These are phyloP conservation scores for Gymnoscelis rufifasciata DNA, from an alignment of 2,888 invertebrate species.

Conservation along the genomic window DNA sequence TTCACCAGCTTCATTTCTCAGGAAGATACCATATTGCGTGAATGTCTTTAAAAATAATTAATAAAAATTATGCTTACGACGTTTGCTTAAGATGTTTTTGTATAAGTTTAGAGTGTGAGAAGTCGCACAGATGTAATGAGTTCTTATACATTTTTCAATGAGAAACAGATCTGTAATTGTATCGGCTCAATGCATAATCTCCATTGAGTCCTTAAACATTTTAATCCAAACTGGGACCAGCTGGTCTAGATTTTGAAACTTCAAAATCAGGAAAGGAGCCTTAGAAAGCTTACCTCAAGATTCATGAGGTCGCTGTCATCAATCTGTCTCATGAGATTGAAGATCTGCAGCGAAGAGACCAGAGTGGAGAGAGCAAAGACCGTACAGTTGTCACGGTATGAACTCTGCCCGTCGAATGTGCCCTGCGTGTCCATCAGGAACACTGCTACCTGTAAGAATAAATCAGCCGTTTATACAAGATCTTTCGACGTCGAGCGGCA, in stretches of 20 bases:
- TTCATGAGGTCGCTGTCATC: conserved; percentile 96
- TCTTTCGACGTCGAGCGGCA: not conserved
- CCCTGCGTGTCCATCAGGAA: conserved; percentile 93
- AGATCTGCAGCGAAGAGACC: conserved; percentile 94
- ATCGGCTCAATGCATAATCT: too few relatives aligned
- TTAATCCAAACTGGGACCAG: too few relatives aligned
- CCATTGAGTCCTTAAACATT: too few relatives aligned
- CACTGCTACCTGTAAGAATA: conserved; percentile 80
- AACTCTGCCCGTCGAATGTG: conserved; percentile 94
- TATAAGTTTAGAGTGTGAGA: too few relatives aligned
- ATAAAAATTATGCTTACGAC: not conserved
- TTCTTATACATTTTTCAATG: too few relatives aligned
- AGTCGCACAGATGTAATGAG: too few relatives aligned
- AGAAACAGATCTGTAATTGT: too few relatives aligned
- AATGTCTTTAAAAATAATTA: conserved; percentile 65
- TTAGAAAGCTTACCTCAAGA: conserved; percentile 82
- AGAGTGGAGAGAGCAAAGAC: conserved; percentile 85
- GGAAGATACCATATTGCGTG: conserved; percentile 93
- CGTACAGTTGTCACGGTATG: conserved; percentile 94
- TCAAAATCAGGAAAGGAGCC: too few relatives aligned
- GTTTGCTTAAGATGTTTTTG: too few relatives aligned
- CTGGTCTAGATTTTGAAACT: too few relatives aligned
- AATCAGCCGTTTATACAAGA: not conserved
- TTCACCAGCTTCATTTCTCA: conserved; percentile 81
- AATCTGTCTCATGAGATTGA: conserved; percentile 88